These are phyloP conservation scores for Cataglyphis livida DNA, from an alignment of 2,888 invertebrate species.

Conservation along the genomic window DNA sequence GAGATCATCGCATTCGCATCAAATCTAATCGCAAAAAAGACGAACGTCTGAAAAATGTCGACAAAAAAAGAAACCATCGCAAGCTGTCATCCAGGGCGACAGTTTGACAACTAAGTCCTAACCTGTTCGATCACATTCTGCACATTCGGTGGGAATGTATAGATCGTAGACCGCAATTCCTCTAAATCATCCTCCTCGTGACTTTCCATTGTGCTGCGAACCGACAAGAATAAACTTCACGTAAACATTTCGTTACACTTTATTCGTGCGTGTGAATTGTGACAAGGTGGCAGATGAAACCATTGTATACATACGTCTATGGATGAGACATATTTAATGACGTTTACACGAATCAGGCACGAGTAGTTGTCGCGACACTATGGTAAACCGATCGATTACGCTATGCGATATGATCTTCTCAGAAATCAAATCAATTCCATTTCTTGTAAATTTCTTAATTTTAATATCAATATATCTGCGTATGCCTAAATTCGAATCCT, in stretches of 20 bases:
- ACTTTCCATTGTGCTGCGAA: slow-evolving; percentile 74
- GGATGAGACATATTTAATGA: not conserved
- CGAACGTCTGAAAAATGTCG: not conserved
- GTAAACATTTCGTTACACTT: not conserved
- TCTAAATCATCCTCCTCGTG: slow-evolving; percentile 85
- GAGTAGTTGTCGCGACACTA: not conserved
- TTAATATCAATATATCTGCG: not conserved
- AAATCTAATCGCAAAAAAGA: not conserved
- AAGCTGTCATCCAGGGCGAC: not conserved
- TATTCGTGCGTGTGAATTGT: not conserved
- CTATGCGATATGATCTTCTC: not conserved
- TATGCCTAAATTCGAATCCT: not conserved
- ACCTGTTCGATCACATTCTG: slow-evolving; percentile 96
- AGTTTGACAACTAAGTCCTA: slow-evolving; percentile 59
- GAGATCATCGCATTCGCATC: not conserved
- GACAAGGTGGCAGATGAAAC: slow-evolving; percentile 23
- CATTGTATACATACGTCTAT: not conserved
- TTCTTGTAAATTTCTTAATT: not conserved
- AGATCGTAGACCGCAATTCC: slow-evolving; percentile 86
- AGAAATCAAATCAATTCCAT: not conserved
- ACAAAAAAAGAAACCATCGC: not conserved
- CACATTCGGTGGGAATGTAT: slow-evolving; percentile 93
- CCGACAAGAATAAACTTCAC: not conserved
- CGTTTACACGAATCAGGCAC: not conserved
- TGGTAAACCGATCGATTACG: not conserved